A percentile compares a stretch with the other conserved stretches of the same genome.
Conservation (phyloP, 2,113 vertebrate species). For the Syngnathoides biaculeatus region DNA sequence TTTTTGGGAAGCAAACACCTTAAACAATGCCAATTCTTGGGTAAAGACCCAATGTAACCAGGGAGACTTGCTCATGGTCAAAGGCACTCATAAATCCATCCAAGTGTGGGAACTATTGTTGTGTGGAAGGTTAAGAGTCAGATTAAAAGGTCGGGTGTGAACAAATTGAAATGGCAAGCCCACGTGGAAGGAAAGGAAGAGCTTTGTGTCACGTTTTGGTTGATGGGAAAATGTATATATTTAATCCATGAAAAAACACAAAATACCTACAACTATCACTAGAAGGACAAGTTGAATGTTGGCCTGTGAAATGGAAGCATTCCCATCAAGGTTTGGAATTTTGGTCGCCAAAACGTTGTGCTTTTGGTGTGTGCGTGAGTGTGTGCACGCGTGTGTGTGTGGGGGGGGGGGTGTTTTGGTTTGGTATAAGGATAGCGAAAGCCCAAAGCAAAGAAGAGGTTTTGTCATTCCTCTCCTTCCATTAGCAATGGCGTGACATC, state of each 20-base stretch:
- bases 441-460: constrained; percentile 37
- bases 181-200: constrained; percentile 8
- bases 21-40: constrained; percentile 61
- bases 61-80: constrained; percentile 40
- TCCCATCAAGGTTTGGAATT: not conserved
- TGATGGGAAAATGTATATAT: not conserved
- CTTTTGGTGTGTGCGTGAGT: not conserved
- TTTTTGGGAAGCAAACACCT: constrained; percentile 39
- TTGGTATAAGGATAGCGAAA: constrained; percentile 37
- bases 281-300: not conserved
- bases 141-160: constrained; percentile 48
- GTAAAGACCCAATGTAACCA: constrained; percentile 45
- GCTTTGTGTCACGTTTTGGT: not conserved
- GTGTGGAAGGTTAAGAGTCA: constrained; percentile 24
- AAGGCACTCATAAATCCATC: constrained; percentile 51
- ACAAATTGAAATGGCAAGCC: constrained; percentile 22
- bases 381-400: not conserved
- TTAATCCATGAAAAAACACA: not conserved
- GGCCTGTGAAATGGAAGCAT: not conserved
- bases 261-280: no score
- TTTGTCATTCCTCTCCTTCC: constrained; percentile 50
- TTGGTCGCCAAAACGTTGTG: not conserved
- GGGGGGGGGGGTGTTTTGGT: constrained; percentile 7
- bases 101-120: constrained; percentile 50
- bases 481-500: constrained; percentile 64